phyloP scores from a whole-genome alignment of 2,888 invertebrate genomes.

The Agrypnus murinus region DNA sequence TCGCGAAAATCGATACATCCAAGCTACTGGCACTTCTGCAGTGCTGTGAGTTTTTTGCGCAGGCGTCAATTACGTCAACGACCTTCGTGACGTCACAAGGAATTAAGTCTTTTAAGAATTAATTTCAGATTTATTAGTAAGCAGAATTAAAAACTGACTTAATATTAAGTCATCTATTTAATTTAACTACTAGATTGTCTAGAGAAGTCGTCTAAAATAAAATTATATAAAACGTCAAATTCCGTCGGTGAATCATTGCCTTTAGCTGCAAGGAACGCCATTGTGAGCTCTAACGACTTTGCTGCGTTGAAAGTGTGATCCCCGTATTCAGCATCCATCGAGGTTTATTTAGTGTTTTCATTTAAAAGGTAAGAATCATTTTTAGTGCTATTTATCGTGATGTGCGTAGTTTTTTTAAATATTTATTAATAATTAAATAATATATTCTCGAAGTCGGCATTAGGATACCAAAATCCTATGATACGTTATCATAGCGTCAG shows the following conservation, averaged over 20 bases:
- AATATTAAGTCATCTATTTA: not conserved
- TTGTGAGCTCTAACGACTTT: constrained; percentile 89
- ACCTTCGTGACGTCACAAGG: constrained; percentile 65
- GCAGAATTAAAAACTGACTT: constrained; percentile 41
- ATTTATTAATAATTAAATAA: constrained; percentile 71
- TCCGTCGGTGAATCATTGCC: constrained; percentile 58
- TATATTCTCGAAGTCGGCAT: constrained; percentile 75
- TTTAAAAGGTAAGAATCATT: constrained; percentile 67
- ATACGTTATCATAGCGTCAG: constrained; percentile 79
- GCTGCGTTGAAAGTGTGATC: constrained; percentile 78
- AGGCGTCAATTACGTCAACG: constrained; percentile 71
- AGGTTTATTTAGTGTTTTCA: constrained; percentile 73
- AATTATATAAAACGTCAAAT: constrained; percentile 33
- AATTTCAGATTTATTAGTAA: constrained; percentile 50
- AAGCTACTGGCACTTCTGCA: constrained; percentile 78
- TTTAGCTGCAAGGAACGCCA: constrained; percentile 82
- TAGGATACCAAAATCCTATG: constrained; percentile 81
- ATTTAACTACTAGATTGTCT: constrained; percentile 18
- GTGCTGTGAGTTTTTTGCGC: constrained; percentile 74
- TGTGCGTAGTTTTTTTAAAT: constrained; percentile 70
- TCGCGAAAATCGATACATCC: constrained; percentile 88
- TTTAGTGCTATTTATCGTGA: constrained; percentile 53
- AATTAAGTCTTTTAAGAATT: constrained; percentile 53
- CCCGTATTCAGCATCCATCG: constrained; percentile 81
- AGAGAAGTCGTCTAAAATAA: constrained; percentile 19